Evolutionary conservation across 1,140 invertebrate genomes (phyloP).

Genomic region (Drosophila bocqueti): DNA sequence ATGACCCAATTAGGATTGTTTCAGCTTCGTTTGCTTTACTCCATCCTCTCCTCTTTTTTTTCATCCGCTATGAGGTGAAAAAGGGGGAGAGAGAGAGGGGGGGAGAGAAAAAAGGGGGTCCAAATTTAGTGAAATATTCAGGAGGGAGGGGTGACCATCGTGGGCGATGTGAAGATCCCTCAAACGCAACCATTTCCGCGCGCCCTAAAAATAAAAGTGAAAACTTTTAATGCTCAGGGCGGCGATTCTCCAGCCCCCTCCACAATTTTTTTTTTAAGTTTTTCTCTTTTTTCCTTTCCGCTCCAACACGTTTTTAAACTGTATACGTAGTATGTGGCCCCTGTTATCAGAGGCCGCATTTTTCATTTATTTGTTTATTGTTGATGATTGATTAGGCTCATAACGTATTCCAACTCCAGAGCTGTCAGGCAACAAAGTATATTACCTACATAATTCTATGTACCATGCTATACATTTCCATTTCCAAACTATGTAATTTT

Average conservation of each 20-base stretch:
- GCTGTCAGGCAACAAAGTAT: constrained; percentile 12
- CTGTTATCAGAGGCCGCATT: constrained; percentile 63
- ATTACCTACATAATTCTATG: background rate
- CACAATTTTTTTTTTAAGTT: background rate
- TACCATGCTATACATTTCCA: background rate
- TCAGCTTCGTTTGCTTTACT: constrained; percentile 32
- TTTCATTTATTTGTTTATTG: constrained; percentile 64
- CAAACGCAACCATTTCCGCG: constrained; percentile 62
- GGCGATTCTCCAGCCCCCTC: constrained; percentile 1
- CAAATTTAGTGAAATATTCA: constrained; percentile 35
- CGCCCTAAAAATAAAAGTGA: constrained; percentile 78
- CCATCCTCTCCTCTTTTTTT: background rate
- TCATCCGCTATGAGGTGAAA: constrained; percentile 1
- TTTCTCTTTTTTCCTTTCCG: constrained; percentile 1
- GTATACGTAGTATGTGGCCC: background rate
- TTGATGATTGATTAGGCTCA: constrained; percentile 68
- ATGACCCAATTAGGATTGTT: constrained; percentile 46
- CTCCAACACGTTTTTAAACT: constrained; percentile 6
- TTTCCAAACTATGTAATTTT: background rate
- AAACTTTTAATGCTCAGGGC: constrained; percentile 56
- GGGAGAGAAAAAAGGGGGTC: constrained; percentile 7
- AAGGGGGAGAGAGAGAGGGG: background rate
- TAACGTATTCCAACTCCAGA: constrained; percentile 4
- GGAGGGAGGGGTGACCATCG: background rate
- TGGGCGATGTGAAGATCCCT: constrained; percentile 12